Conservation (phyloP, 1,140 invertebrate species). For the Bathynomus jamesi region DNA sequence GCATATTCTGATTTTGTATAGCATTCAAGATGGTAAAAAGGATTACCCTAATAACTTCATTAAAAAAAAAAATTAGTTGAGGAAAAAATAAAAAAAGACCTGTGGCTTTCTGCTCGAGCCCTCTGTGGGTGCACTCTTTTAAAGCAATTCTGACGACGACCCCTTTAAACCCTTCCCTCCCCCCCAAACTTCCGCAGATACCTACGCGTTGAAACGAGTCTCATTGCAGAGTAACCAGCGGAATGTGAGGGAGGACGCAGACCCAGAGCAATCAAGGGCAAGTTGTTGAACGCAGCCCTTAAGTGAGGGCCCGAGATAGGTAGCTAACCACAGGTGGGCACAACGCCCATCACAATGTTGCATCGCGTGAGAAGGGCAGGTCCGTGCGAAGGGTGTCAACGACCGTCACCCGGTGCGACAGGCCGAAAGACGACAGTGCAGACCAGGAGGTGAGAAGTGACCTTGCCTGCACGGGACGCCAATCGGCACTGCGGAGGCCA, state of each 20-base stretch:
- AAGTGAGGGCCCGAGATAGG: neutral
- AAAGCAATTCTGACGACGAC: conserved; percentile 4
- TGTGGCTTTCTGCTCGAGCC: conserved; percentile 30
- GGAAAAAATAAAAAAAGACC: neutral
- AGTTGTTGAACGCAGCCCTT: neutral
- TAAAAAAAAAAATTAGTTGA: too few species aligned
- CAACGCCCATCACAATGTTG: neutral
- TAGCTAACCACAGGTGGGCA: neutral
- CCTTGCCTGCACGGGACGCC: neutral
- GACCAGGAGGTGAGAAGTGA: neutral
- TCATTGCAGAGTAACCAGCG: neutral
- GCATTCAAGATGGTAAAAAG: too few species aligned
- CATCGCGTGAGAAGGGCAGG: neutral
- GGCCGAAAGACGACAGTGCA: neutral
- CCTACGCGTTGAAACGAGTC: conserved; percentile 3
- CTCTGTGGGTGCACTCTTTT: conserved; percentile 31
- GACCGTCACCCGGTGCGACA: neutral
- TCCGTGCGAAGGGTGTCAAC: neutral
- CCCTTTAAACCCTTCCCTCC: conserved; percentile 10
- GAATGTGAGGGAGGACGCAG: neutral
- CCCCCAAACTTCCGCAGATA: conserved; percentile 28
- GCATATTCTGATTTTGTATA: too few species aligned
- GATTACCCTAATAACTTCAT: too few species aligned
- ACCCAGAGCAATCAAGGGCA: neutral
- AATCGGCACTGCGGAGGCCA: neutral